A percentile compares a stretch with the other conserved stretches of the same genome.
Evolutionary conservation across 2,797 vertebrate genomes (phyloP).

Genomic region (Oceanodroma leucorhoa): DNA sequence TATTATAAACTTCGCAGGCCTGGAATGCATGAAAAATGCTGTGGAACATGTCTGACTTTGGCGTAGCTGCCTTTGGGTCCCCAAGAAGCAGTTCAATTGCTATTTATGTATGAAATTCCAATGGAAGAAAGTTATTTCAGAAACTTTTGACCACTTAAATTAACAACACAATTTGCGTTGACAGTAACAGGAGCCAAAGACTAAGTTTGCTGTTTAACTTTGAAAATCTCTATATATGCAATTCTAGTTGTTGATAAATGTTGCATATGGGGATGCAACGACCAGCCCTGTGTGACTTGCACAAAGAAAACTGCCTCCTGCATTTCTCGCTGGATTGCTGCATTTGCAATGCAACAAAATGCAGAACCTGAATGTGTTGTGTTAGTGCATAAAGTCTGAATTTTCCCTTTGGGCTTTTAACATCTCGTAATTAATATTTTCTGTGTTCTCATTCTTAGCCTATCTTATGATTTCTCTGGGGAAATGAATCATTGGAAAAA

Average conservation of each 20-base stretch:
- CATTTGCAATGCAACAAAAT: neutral
- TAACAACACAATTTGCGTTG: neutral
- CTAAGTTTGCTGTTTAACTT: neutral
- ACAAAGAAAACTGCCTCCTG: neutral
- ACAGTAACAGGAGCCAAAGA: neutral
- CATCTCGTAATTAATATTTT: neutral
- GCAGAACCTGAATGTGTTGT: neutral
- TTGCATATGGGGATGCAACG: rapidly evolving
- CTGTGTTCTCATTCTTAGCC: neutral
- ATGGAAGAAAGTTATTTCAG: neutral
- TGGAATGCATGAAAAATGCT: neutral
- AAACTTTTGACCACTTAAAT: neutral
- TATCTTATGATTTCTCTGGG: neutral
- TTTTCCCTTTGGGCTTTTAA: neutral
- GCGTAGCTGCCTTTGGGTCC: neutral
- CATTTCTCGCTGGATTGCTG: neutral
- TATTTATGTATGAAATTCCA: neutral
- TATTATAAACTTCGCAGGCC: neutral
- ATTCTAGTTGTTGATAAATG: neutral
- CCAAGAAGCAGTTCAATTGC: neutral
- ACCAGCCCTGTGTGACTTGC: neutral
- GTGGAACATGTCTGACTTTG: neutral
- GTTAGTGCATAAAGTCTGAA: neutral
- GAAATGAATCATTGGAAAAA: neutral
- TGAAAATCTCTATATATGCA: neutral